These are phyloP conservation scores for Circaetus gallicus DNA, from an alignment of 2,113 vertebrate species.

Conservation along the genomic window DNA sequence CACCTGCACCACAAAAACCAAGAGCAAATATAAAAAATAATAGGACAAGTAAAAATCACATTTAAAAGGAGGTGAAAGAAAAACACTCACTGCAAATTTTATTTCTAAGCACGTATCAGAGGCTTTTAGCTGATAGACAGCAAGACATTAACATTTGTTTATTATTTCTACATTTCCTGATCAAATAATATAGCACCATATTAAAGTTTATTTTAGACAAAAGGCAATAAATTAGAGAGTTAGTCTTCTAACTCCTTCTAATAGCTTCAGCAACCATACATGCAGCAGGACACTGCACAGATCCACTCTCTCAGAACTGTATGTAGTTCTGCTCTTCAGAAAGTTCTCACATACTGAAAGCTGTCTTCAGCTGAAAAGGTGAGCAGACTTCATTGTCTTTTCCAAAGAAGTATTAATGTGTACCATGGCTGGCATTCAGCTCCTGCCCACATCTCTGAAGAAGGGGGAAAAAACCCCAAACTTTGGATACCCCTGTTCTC, in stretches of 20 bases:
- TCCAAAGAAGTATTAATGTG: background rate
- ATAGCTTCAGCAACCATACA: background rate
- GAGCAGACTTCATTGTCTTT: background rate
- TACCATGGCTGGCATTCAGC: background rate
- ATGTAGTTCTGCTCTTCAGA: background rate
- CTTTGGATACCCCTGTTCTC: background rate
- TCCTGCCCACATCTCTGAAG: background rate
- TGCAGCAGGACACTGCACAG: background rate
- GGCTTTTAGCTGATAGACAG: background rate
- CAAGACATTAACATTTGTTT: background rate
- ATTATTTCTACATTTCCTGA: background rate
- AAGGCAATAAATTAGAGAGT: background rate
- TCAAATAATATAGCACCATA: background rate
- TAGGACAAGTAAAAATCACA: background rate
- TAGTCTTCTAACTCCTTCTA: background rate
- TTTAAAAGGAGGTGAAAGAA: background rate
- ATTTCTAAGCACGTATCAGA: background rate
- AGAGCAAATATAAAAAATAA: background rate
- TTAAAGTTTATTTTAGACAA: background rate
- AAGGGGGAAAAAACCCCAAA: accelerated
- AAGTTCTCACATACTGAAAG: background rate
- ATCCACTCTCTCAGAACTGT: background rate
- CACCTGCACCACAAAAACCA: background rate
- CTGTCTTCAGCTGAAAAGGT: background rate
- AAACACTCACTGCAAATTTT: background rate